phyloP scores from a whole-genome alignment of 2,888 invertebrate genomes.

The Drosophila putrida region DNA sequence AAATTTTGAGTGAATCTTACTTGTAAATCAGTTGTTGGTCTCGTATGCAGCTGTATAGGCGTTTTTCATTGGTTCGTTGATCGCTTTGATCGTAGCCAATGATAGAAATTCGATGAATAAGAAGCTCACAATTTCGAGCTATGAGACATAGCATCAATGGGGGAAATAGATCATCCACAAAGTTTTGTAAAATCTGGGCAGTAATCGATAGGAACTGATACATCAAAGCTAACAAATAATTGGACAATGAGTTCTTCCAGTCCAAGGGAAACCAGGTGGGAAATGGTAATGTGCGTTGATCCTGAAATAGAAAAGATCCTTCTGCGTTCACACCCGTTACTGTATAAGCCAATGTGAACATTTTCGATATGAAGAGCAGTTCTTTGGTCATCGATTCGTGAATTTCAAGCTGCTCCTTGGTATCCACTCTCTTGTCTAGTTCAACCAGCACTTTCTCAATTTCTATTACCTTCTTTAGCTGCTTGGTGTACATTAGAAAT shows the following conservation, averaged over 20 bases:
- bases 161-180: constrained; percentile 54
- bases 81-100: constrained; percentile 46
- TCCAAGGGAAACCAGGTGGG: constrained; percentile 61
- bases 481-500: constrained; percentile 32
- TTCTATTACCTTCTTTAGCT: constrained; percentile 32
- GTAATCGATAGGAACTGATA: constrained; percentile 31
- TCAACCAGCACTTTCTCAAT: constrained; percentile 25
- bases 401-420: constrained; percentile 14
- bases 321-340: background rate
- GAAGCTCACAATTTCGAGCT: constrained; percentile 51
- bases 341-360: constrained; percentile 28
- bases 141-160: constrained; percentile 43
- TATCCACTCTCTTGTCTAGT: constrained; percentile 38
- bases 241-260: constrained; percentile 44
- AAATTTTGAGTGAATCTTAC: constrained; percentile 28
- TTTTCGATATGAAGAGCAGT: constrained; percentile 13
- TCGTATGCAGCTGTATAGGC: constrained; percentile 54
- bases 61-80: constrained; percentile 39
- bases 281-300: constrained; percentile 45
- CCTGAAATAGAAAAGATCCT: constrained; percentile 9
- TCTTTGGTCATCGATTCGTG: background rate
- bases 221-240: constrained; percentile 26
- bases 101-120: constrained; percentile 45
- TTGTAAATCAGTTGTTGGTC: constrained; percentile 60
- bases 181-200: constrained; percentile 44